These are phyloP conservation scores for Lophius piscatorius DNA, from an alignment of 2,113 vertebrate species.

Conservation along the genomic window DNA sequence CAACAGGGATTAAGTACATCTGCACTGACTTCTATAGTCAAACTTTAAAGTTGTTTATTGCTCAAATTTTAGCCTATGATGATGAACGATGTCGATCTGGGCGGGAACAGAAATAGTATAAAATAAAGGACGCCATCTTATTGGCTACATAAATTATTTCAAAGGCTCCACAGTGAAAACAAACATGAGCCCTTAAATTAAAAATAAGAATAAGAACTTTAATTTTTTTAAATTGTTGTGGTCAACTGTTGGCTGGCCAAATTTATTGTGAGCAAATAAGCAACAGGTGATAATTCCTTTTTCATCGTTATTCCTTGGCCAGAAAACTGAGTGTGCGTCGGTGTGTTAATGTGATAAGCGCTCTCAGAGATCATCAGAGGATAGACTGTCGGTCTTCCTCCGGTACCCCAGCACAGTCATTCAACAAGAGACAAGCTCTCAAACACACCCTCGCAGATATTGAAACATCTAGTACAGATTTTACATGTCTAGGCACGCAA, in stretches of 20 bases:
- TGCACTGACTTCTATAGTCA: conserved; percentile 9
- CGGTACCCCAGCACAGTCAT: conserved; percentile 6
- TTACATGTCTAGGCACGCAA: conserved; percentile 42
- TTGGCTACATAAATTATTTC: neutral
- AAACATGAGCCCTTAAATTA: too few species aligned
- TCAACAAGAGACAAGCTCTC: neutral
- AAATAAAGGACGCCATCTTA: neutral
- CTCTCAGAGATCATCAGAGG: conserved; percentile 18
- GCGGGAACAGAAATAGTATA: neutral
- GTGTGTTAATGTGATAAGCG: conserved; percentile 11
- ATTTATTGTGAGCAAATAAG: neutral
- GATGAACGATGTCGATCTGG: neutral
- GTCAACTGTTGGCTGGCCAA: neutral
- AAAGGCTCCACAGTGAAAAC: too few species aligned
- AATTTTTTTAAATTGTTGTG: neutral
- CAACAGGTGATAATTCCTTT: neutral
- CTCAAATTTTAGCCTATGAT: too few species aligned
- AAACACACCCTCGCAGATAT: conserved; percentile 1
- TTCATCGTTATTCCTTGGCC: conserved; percentile 1
- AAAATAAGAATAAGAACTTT: too few species aligned
- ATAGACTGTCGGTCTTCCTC: conserved; percentile 2
- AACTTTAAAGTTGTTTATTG: neutral
- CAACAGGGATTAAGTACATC: conserved; percentile 11
- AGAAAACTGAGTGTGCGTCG: neutral
- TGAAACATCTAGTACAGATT: conserved; percentile 8